Evolutionary conservation across 2,113 vertebrate genomes (phyloP).

Genomic region (Menidia beryllina): DNA sequence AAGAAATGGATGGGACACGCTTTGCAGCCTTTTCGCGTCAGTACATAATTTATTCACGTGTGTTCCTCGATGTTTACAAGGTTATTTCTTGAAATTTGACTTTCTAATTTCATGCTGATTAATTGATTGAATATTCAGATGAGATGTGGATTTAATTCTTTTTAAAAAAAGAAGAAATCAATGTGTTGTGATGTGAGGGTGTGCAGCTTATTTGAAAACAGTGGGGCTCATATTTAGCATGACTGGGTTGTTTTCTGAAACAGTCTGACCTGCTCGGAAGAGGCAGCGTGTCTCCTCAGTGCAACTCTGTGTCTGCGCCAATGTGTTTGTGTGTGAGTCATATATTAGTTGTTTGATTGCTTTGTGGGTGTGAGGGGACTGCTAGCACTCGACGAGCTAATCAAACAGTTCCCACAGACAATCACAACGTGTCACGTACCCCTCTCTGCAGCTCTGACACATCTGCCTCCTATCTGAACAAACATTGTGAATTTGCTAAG

Average conservation of each 20-base stretch:
- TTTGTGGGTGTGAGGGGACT: constrained; percentile 64
- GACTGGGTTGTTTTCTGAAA: constrained; percentile 14
- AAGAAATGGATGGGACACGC: constrained; percentile 40
- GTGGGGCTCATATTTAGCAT: constrained; percentile 20
- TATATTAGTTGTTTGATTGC: constrained; percentile 70
- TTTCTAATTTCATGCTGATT: constrained; percentile 44
- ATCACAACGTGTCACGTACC: constrained; percentile 68
- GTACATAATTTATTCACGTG: constrained; percentile 54
- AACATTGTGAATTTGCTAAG: constrained; percentile 54
- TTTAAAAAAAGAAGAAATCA: too few species aligned
- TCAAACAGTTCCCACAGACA: constrained; percentile 72
- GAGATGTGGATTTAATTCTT: constrained; percentile 36
- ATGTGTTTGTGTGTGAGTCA: constrained; percentile 28
- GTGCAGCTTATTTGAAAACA: constrained; percentile 5
- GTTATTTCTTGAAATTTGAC: constrained; percentile 51
- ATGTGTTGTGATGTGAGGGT: constrained; percentile 26
- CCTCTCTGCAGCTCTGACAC: constrained; percentile 56
- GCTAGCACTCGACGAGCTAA: constrained; percentile 71
- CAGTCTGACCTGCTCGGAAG: constrained; percentile 47
- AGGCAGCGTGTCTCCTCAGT: constrained; percentile 28
- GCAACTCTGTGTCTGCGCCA: constrained; percentile 1
- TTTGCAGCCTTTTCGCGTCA: constrained; percentile 14
- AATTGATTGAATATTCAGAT: constrained; percentile 51
- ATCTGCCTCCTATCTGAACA: constrained; percentile 62
- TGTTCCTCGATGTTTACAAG: constrained; percentile 60